Evolutionary conservation across 1,140 invertebrate genomes (phyloP).

Genomic region (Metopolophium dirhodum): DNA sequence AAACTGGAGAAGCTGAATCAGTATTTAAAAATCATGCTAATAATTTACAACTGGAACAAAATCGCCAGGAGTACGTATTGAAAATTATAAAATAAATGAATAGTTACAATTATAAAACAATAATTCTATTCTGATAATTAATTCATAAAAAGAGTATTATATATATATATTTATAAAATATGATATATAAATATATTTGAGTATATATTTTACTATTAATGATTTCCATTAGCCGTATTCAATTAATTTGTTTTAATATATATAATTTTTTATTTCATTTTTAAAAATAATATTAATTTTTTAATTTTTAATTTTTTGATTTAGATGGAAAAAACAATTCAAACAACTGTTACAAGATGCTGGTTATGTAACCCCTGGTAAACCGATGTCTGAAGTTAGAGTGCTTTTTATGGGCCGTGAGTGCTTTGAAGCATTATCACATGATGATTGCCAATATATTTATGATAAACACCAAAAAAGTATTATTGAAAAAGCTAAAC

Average conservation of each 20-base stretch:
- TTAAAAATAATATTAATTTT: background rate
- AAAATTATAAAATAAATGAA: background rate
- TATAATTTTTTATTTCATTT: background rate
- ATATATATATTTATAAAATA: too few species aligned
- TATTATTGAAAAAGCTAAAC: slow-evolving; percentile 88
- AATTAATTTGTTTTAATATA: background rate
- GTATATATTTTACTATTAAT: background rate
- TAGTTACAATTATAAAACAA: background rate
- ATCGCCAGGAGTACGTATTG: slow-evolving; percentile 82
- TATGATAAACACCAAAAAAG: slow-evolving; percentile 95
- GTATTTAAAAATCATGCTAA: slow-evolving; percentile 92
- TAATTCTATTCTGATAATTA: background rate
- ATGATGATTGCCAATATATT: slow-evolving; percentile 89
- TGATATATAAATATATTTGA: too few species aligned
- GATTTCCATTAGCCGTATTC: background rate
- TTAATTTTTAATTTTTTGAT: slow-evolving; percentile 37
- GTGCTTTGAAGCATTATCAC: slow-evolving; percentile 90
- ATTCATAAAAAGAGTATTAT: too few species aligned
- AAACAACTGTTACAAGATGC: slow-evolving; percentile 92
- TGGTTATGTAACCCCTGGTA: slow-evolving; percentile 91
- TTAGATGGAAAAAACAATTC: slow-evolving; percentile 89
- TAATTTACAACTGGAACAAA: slow-evolving; percentile 86
- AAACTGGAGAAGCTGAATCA: slow-evolving; percentile 87
- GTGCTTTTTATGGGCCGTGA: slow-evolving; percentile 94
- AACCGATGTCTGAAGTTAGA: slow-evolving; percentile 88